Base-by-base conservation (phyloP, 2,797 vertebrate species). In the Mastacembelus armatus region DNA sequence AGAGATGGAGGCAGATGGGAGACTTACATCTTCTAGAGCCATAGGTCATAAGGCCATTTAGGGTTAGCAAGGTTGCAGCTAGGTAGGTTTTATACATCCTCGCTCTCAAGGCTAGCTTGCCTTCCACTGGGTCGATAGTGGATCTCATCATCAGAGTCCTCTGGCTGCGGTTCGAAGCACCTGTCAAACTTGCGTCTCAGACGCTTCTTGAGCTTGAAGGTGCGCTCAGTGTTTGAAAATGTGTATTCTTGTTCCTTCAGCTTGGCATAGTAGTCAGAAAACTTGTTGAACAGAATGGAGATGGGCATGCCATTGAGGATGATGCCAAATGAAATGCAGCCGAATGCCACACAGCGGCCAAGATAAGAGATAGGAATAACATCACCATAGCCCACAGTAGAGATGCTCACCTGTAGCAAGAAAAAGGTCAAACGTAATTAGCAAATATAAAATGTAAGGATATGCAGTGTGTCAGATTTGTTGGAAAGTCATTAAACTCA, bases 251-350 rank as follows among this genome's bases (percentile, higher is more conserved):
- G 95, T 1, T 94, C 94, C 87, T 96, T 97, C 60, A 97, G 92
- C 89, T 95, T 97, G 81, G 94, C 93, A 7, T 97, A 97, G 85
- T 96, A 97, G 91, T 97, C 96, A 0, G 96, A 97, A 74, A 97
- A 97, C 83, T 96, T 96, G 92, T 97, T 97, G 89, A 96, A 97
- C 29, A 97, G 93, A 70, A 97, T 96, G 58, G 96, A 97, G 83
- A 97, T 97, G 73, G 96, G 96, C 96, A 97, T 96, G 57, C 96
- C 96, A 0, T 97, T 97, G 66, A 97, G 93, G 84, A 97, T 97
- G 85, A 97, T 97, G 43, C 96, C 96, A 0, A 97, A 97, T 19
- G 95, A 97, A 86, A 97, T 97, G 89, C 96, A 97, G 64, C 92
- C 79, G 0, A 97, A 97, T 0, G 96, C 96, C 78, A 97, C 95